Evolutionary conservation across 2,888 invertebrate species (phyloP).

Genomic region (Clanis bilineata): DNA sequence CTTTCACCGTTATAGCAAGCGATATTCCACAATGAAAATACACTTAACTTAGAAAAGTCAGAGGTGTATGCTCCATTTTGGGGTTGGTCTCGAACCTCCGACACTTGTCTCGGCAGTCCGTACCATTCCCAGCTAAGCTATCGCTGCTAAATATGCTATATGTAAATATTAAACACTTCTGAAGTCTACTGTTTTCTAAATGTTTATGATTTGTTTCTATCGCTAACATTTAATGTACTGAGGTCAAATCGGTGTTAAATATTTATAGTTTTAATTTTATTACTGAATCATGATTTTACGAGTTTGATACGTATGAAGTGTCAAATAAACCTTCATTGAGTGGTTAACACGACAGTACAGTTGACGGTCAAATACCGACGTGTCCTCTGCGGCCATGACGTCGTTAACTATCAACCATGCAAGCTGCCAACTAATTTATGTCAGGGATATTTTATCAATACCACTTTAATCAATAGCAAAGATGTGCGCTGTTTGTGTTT

Average conservation of each 20-base stretch:
- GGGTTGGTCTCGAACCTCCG: no score
- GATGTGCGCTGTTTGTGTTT: neutral
- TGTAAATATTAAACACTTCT: no score
- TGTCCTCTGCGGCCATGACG: conserved; percentile 27
- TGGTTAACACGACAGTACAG: conserved; percentile 34
- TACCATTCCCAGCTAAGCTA: no score
- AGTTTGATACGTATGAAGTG: conserved; percentile 40
- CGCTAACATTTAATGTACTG: conserved; percentile 21
- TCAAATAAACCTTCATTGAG: conserved; percentile 47
- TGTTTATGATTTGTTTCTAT: no score
- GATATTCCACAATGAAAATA: no score
- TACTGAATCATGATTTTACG: conserved; percentile 42
- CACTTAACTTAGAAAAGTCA: no score
- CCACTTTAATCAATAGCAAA: neutral
- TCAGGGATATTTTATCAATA: conserved; percentile 15
- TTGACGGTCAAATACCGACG: conserved; percentile 25
- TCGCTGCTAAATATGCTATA: no score
- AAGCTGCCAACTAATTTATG: conserved; percentile 12
- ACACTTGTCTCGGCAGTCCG: no score
- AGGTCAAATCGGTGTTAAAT: conserved; percentile 32
- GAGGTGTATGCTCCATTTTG: no score
- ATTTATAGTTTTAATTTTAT: conserved; percentile 38
- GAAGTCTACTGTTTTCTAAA: no score
- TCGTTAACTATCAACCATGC: conserved; percentile 14
- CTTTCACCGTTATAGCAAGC: no score